These are phyloP conservation scores for Bryconaethiops microstoma DNA, from an alignment of 2,797 vertebrate genomes.

Conservation along the genomic window DNA sequence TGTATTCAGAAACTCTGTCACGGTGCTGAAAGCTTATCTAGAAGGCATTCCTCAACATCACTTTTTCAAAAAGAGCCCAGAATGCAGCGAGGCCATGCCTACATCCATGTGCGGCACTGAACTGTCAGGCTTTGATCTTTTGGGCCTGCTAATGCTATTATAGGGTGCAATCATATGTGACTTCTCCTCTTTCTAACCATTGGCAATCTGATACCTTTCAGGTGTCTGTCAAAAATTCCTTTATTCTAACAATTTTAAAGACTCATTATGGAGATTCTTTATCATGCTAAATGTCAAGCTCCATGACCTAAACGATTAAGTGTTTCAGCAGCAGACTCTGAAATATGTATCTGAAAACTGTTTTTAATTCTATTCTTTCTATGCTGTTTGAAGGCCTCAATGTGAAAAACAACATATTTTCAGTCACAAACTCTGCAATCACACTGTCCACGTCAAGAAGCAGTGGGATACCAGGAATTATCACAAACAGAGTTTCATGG, in stretches of 20 bases:
- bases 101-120: constrained; percentile 40
- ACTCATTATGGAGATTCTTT: constrained; percentile 2
- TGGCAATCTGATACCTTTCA: constrained; percentile 63
- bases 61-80: constrained; percentile 43
- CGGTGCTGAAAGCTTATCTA: constrained; percentile 56
- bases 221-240: constrained; percentile 59
- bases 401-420: background rate
- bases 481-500: constrained; percentile 21
- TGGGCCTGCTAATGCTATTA: constrained; percentile 60
- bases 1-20: constrained; percentile 30
- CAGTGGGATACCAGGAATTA: constrained; percentile 33
- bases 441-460: background rate
- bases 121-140: constrained; percentile 66
- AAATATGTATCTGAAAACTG: constrained; percentile 18
- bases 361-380: constrained; percentile 29
- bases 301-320: constrained; percentile 12
- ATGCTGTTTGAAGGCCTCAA: background rate
- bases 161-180: constrained; percentile 61
- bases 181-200: constrained; percentile 61
- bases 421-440: constrained; percentile 13
- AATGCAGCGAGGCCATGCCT: constrained; percentile 49
- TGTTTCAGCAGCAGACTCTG: constrained; percentile 16
- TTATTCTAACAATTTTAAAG: constrained; percentile 41
- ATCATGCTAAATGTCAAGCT: constrained; percentile 22
- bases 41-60: constrained; percentile 58